Evolutionary conservation across 1,140 invertebrate genomes (phyloP).

Genomic region (Proales similis): DNA sequence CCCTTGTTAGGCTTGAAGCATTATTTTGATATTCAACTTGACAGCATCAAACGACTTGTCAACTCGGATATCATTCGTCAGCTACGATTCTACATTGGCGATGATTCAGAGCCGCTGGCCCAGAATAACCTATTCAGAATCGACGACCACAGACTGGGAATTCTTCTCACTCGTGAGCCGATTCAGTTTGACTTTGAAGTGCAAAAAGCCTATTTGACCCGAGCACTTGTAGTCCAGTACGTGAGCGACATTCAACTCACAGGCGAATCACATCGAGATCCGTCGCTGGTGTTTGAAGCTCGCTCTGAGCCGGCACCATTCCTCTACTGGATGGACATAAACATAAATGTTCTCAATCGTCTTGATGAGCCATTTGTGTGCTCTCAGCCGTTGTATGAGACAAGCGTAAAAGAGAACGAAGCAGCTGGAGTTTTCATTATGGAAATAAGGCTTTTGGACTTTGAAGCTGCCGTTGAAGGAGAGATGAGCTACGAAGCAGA

Average conservation of each 20-base stretch:
- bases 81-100: conserved; percentile 4
- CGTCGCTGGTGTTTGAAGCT: conserved; percentile 4
- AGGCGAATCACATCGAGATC: background rate
- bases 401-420: conserved; percentile 17
- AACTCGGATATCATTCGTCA: no score
- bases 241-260: background rate
- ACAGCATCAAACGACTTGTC: no score
- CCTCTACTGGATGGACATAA: conserved; percentile 2
- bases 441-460: conserved; percentile 7
- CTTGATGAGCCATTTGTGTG: conserved; percentile 26
- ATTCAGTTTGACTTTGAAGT: conserved; percentile 37
- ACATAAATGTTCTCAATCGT: conserved; percentile 1
- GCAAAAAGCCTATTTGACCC: background rate
- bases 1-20: conserved; percentile 5
- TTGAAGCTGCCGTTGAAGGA: background rate
- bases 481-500: background rate
- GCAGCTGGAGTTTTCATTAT: background rate
- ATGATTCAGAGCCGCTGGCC: conserved; percentile 7
- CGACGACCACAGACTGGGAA: background rate
- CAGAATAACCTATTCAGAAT: background rate
- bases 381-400: conserved; percentile 3
- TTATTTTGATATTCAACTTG: no score
- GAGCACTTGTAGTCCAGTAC: conserved; percentile 12
- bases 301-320: background rate
- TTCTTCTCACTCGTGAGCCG: background rate